Evolutionary conservation across 1,140 invertebrate species (phyloP).

Genomic region (Antheraea pernyi): DNA sequence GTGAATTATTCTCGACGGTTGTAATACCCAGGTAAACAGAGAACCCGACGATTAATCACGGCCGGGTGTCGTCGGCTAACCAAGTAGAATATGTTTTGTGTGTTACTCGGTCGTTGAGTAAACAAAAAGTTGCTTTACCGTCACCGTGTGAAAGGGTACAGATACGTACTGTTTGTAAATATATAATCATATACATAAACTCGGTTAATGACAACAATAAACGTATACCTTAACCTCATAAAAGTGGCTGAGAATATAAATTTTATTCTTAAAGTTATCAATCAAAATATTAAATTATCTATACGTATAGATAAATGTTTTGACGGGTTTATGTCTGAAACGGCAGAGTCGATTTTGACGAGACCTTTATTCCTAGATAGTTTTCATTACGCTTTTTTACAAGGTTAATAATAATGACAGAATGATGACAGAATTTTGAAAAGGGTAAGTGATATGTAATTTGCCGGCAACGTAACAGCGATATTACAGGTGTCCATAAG

Average conservation of each 20-base stretch:
- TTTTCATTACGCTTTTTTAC: too few species aligned
- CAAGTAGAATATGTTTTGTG: constrained; percentile 6
- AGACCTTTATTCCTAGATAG: too few species aligned
- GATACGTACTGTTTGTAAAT: neutral
- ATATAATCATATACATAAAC: neutral
- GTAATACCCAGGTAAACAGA: constrained; percentile 18
- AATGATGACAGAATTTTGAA: too few species aligned
- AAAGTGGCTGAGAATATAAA: neutral
- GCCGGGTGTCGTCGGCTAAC: constrained; percentile 12
- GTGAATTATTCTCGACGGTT: constrained; percentile 12
- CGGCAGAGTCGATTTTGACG: too few species aligned
- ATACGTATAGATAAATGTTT: too few species aligned
- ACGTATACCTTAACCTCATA: neutral
- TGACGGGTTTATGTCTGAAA: too few species aligned
- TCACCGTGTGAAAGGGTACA: constrained; percentile 1
- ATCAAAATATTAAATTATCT: too few species aligned
- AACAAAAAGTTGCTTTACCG: neutral
- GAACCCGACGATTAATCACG: constrained; percentile 20
- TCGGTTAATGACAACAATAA: neutral
- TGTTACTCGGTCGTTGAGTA: constrained; percentile 8
- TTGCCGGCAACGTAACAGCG: too few species aligned
- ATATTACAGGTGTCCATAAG: too few species aligned
- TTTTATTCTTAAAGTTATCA: too few species aligned
- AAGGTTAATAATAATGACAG: too few species aligned
- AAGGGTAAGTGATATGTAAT: too few species aligned